Evolutionary conservation across 1,140 invertebrate genomes (phyloP), one percentile per base, ranked within the genome.

Genomic region (Heliconius nattereri): DNA sequence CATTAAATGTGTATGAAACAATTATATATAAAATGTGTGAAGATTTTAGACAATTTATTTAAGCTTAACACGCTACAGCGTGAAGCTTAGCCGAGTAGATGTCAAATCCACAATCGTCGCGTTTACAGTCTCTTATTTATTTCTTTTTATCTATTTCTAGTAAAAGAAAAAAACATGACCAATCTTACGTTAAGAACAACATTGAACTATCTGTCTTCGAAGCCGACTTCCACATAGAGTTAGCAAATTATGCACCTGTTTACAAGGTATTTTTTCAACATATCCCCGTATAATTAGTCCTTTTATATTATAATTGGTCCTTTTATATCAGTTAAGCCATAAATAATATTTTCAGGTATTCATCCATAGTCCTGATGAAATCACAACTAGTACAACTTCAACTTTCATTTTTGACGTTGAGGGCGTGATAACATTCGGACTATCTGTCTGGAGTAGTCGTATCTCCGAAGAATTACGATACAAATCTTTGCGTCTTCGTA

Each of bases 401-500:
- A 88, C 87, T 19, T 87, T 91, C 54, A 80, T 74, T n/a, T 88
- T 90, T 72, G 84, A 90, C 26, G 78, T 82, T 1, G 79, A 87
- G 71, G 89, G 92, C 7, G 86, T 86, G 57, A 84, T 94, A 13
- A 83, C 86, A 8, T 89, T 94, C 73, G 89, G 89, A 13, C 83
- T 94, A 32, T 86, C 87, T 80, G 87, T 92, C 29, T 87, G 90
- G 83, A 94, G 87, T 76, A 92, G 90, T 16, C 89, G 88, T 78
- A 87, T 91, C 73, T 91, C 94, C 8, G 83, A 89, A 5, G 81
- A 84, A 74, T 78, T 95, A 20, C 85, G 87, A 49, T n/a, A 78
- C 2, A 85, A 95, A 37, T 86, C 87, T 20, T 78, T 95, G 26
- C 81, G 84, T 13, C 93, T 96, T 78, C 88, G 96, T 80, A 95